phyloP scores from a whole-genome alignment of 2,888 invertebrate genomes.

The Smittia aterrima region DNA sequence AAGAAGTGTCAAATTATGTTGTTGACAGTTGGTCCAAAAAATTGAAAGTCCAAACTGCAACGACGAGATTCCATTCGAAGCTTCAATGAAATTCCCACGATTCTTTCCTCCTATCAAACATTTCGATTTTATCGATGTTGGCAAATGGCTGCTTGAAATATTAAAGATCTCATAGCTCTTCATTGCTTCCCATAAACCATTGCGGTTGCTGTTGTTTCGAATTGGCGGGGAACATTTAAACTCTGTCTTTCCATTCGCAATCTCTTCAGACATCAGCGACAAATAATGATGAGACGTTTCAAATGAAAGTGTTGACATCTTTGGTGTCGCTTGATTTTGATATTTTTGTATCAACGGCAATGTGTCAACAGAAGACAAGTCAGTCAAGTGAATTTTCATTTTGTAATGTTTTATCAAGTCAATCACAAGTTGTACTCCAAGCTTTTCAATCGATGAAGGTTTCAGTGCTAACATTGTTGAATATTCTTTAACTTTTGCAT shows the following conservation, averaged over 20 bases:
- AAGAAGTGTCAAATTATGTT: conserved; percentile 57
- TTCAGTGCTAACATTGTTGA: conserved; percentile 63
- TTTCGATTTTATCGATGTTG: conserved; percentile 65
- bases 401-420: conserved; percentile 59
- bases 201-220: conserved; percentile 61
- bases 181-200: conserved; percentile 63
- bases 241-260: conserved; percentile 64
- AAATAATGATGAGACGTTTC: conserved; percentile 76
- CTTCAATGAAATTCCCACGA: conserved; percentile 64
- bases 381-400: conserved; percentile 44
- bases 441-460: conserved; percentile 65
- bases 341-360: conserved; percentile 59
- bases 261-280: conserved; percentile 61
- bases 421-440: conserved; percentile 62
- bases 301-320: conserved; percentile 56
- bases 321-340: conserved; percentile 55
- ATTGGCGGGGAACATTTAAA: conserved; percentile 75
- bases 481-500: conserved; percentile 53
- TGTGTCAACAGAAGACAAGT: conserved; percentile 61
- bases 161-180: conserved; percentile 60
- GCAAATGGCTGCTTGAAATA: conserved; percentile 69
- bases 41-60: conserved; percentile 68
- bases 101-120: conserved; percentile 50
- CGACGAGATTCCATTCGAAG: conserved; percentile 74
- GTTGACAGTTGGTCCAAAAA: conserved; percentile 65